These are phyloP conservation scores for Asteroscopus sphinx DNA, from an alignment of 2,888 invertebrate species.

Conservation along the genomic window DNA sequence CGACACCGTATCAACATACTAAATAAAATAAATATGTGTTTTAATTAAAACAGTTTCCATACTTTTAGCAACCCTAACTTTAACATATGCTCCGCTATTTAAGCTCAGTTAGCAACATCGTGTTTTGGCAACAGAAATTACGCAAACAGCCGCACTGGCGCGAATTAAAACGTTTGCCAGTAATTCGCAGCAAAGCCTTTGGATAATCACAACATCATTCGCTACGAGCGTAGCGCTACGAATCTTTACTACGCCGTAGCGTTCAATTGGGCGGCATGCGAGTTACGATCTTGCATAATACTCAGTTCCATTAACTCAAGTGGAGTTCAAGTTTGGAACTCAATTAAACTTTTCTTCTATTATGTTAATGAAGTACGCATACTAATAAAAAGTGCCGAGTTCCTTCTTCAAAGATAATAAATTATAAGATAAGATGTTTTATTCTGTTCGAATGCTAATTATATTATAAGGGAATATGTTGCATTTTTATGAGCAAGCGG, in stretches of 20 bases:
- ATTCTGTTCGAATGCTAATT: slow-evolving; percentile 50
- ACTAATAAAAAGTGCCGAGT: slow-evolving; percentile 56
- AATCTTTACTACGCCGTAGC: slow-evolving; percentile 54
- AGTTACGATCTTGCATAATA: slow-evolving; percentile 65
- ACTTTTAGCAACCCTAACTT: slow-evolving; percentile 30
- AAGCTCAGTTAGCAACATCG: slow-evolving; percentile 42
- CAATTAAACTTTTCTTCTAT: slow-evolving; percentile 74
- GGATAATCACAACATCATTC: slow-evolving; percentile 56
- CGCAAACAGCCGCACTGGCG: slow-evolving; percentile 45
- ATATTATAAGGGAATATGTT: slow-evolving; percentile 44
- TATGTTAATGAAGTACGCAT: slow-evolving; percentile 67
- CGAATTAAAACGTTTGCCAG: slow-evolving; percentile 51
- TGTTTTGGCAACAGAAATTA: slow-evolving; percentile 56
- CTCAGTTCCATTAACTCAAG: slow-evolving; percentile 63
- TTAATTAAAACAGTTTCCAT: slow-evolving; percentile 34
- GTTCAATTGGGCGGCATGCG: slow-evolving; percentile 61
- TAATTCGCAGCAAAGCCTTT: slow-evolving; percentile 51
- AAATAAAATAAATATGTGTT: slow-evolving; percentile 35
- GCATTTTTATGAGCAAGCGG: slow-evolving; percentile 40
- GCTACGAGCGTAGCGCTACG: slow-evolving; percentile 52
- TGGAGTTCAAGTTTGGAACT: slow-evolving; percentile 65
- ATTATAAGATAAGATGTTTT: slow-evolving; percentile 55
- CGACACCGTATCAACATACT: neutral
- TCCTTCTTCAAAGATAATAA: slow-evolving; percentile 51
- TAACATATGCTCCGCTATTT: slow-evolving; percentile 43